A percentile compares a stretch with the other conserved stretches of the same genome.
phyloP scores from a whole-genome alignment of 2,797 vertebrate genomes.

The Paguma larvata region DNA sequence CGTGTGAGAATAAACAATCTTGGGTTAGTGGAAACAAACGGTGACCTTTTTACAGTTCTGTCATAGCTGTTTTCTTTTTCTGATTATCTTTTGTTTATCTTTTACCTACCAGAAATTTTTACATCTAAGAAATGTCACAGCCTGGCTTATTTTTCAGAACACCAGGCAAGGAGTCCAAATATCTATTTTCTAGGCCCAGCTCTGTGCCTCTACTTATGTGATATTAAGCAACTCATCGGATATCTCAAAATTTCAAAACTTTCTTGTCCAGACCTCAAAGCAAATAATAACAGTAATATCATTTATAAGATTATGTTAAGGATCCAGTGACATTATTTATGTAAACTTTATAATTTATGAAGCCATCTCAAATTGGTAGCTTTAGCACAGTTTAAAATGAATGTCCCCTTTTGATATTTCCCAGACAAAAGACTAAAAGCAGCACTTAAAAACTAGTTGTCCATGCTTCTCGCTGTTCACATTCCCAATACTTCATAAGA shows the following conservation, averaged over 20 bases:
- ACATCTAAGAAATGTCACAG: background rate
- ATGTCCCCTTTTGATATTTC: slow-evolving; percentile 2
- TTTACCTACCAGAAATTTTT: background rate
- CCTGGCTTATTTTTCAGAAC: slow-evolving; percentile 5
- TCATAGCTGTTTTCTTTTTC: background rate
- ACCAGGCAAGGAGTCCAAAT: background rate
- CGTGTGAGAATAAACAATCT: background rate
- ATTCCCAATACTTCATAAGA: background rate
- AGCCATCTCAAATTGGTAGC: background rate
- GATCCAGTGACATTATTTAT: background rate
- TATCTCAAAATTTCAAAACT: background rate
- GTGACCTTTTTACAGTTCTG: background rate
- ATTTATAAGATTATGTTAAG: background rate
- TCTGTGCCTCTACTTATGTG: background rate
- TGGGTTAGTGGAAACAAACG: background rate
- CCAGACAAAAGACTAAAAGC: background rate
- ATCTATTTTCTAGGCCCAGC: background rate
- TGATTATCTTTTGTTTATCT: slow-evolving; percentile 24
- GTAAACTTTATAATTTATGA: background rate
- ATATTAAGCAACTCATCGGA: slow-evolving; percentile 11
- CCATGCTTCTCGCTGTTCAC: background rate
- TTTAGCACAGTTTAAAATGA: background rate
- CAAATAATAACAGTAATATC: background rate
- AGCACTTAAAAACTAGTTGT: background rate
- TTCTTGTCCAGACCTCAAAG: background rate